Evolutionary conservation across 2,797 vertebrate species (phyloP), one percentile per base, ranked within the genome.

Genomic region (Girardinus metallicus): DNA sequence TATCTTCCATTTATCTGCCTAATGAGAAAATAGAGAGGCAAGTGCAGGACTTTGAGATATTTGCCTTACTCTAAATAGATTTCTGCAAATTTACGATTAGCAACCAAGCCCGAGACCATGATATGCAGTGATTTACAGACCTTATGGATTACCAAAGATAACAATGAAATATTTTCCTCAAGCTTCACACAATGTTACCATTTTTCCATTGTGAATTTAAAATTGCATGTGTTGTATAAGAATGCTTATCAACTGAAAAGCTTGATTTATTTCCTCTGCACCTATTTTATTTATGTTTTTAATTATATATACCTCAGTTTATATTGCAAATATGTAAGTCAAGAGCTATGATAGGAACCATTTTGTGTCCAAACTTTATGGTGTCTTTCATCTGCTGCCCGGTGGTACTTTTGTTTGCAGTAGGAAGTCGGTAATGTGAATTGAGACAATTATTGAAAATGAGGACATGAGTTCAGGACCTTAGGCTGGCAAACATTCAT

Each of bases 1-100:
- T 95, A 96, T 96, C 95, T 95, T 89, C 92, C 88, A 95, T 96
- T 95, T 96, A 93, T 96, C 94, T 93, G 92, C 87, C 91, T 96
- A 96, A 96, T 96, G 95, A 95, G 95, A 93, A 95, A 94, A 92
- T 88, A 81, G 92, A 93, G 91, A 92, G 93, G 92, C 88, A 87
- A 85, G 86, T 81, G 83, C 82, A 92, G 87, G 89, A 96, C 95
- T 95, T 96, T 94, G 95, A 96, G 95, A 94, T 96, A 95, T 95
- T 94, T 95, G 89, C 93, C 86, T 91, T 92, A 93, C 90, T 93
- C 82, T 90, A 90, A 94, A 93, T 93, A 90, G 91, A 93, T 91
- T 94, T 93, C 90, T 95, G 92, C 80, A 87, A 92, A 92, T 91
- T 91, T 89, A 86, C 78, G 92, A 93, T 95, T 95, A 95, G 90